Evolutionary conservation across 1,140 invertebrate genomes (phyloP), one percentile per base, ranked within the genome.

Genomic region (Dinoponera quadriceps): DNA sequence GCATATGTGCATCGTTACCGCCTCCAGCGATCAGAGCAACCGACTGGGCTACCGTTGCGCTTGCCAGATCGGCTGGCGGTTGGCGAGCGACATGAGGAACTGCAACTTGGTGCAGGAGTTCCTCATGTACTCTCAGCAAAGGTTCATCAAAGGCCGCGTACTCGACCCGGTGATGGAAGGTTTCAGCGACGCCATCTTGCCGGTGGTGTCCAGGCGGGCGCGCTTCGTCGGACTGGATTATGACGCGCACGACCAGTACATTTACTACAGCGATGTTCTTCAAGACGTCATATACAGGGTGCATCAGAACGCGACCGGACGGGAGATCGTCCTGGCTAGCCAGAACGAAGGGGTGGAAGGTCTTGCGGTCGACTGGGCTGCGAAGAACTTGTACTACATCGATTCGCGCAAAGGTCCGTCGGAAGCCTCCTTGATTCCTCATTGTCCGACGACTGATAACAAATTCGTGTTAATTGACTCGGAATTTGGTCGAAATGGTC

Each of bases 271-370:
- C 1, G 99, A 99, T 92, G 98, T 99, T 0, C 95, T 99, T n/a
- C 97, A 99, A 94, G 98, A 99, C 92, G 98, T 99, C 0, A 99
- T 99, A 86, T 99, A 99, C 92, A 95, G 98, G 62, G 97, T 98
- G 0, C 97, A 98, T 87, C 95, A 97, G 81, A 98, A 98, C 93
- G 98, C 98, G 75, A 98, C 98, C 0, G 96, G 97, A 0, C 95
- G 97, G 11, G 98, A 99, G 93, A 99, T 98, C 68, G 98, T 99
- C 0, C 91, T 99, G 22, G 98, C 98, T 13, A 99, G 98, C 20
- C 98, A 99, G 92, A 99, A 99, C 90, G 98, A 99, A 94, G 98
- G 98, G 0, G 98, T 99, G 0, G 99, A 99, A 95, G 99, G 98
- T 4, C 94, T 99, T 51, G 98, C 98, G 1, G 97, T 99, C 0